A percentile compares a stretch with the other conserved stretches of the same genome.
phyloP scores from a whole-genome alignment of 1,140 invertebrate species.

The Nasonia giraulti region DNA sequence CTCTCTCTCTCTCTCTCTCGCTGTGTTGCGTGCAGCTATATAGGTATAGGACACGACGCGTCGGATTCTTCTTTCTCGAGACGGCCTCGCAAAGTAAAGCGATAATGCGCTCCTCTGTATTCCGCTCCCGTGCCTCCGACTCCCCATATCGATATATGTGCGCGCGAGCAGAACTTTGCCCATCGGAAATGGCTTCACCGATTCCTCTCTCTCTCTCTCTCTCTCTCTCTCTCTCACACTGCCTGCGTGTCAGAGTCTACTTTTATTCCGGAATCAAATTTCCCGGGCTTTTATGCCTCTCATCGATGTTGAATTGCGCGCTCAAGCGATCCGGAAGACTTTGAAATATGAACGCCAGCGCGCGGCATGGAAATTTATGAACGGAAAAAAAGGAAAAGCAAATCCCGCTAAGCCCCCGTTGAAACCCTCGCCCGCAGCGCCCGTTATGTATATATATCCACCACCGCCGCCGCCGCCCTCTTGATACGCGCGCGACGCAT shows the following conservation, averaged over 20 bases:
- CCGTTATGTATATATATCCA: background rate
- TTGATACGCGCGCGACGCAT: background rate
- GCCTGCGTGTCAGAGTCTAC: slow-evolving; percentile 64
- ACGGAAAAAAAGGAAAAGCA: background rate
- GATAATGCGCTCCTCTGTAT: slow-evolving; percentile 72
- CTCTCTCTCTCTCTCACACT: background rate
- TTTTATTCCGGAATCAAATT: slow-evolving; percentile 74
- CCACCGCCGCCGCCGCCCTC: background rate
- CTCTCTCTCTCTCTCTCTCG: too few species aligned
- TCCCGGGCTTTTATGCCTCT: slow-evolving; percentile 54
- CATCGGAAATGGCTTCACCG: slow-evolving; percentile 74
- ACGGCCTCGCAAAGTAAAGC: slow-evolving; percentile 32
- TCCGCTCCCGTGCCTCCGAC: slow-evolving; percentile 65
- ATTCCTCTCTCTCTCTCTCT: slow-evolving; percentile 36
- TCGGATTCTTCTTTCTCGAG: background rate
- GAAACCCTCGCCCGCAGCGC: background rate
- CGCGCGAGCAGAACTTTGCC: slow-evolving; percentile 41
- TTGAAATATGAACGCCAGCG: slow-evolving; percentile 53
- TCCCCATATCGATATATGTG: slow-evolving; percentile 74
- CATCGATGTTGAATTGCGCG: slow-evolving; percentile 46
- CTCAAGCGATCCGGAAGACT: slow-evolving; percentile 62
- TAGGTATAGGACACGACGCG: background rate
- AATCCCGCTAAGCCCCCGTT: background rate
- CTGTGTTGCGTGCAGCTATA: background rate
- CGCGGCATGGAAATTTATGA: slow-evolving; percentile 44